phyloP scores from a whole-genome alignment of 1,140 invertebrate species.

The Drosophila nebulosa region DNA sequence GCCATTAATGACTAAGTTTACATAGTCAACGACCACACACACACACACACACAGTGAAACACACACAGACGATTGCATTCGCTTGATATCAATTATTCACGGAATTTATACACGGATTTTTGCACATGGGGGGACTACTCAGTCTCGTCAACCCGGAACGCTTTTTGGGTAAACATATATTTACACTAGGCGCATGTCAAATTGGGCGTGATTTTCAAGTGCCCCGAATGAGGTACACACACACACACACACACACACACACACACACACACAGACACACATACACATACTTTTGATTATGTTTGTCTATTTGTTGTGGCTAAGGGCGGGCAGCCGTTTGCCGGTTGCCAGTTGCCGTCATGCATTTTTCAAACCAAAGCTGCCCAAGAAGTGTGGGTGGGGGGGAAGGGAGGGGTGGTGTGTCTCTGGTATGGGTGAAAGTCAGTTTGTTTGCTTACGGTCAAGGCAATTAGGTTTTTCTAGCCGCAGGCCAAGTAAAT shows the following conservation, averaged over 20 bases:
- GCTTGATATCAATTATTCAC: conserved; percentile 71
- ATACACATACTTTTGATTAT: conserved; percentile 73
- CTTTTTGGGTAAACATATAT: conserved; percentile 44
- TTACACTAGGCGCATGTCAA: conserved; percentile 71
- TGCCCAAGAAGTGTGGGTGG: neutral
- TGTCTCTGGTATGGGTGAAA: neutral
- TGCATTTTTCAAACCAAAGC: conserved; percentile 60
- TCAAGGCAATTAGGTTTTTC: conserved; percentile 78
- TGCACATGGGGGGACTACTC: conserved; percentile 11
- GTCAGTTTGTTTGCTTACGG: conserved; percentile 59
- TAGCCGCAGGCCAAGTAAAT: conserved; percentile 58
- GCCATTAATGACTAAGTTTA: conserved; percentile 67
- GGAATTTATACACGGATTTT: conserved; percentile 74
- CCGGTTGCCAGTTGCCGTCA: conserved; percentile 37
- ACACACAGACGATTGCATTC: conserved; percentile 43
- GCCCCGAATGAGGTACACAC: conserved; percentile 26
- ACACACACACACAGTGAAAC: conserved; percentile 18
- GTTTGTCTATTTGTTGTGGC: conserved; percentile 72
- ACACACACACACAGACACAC: too few relatives aligned
- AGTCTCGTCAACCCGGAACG: conserved; percentile 1
- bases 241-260: too few relatives aligned
- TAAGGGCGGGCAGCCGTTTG: neutral
- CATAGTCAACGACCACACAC: conserved; percentile 49
- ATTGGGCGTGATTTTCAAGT: conserved; percentile 78
- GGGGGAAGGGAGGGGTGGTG: too few relatives aligned